These are phyloP conservation scores for Antheraea pernyi DNA, from an alignment of 1,140 invertebrate genomes.

Conservation along the genomic window DNA sequence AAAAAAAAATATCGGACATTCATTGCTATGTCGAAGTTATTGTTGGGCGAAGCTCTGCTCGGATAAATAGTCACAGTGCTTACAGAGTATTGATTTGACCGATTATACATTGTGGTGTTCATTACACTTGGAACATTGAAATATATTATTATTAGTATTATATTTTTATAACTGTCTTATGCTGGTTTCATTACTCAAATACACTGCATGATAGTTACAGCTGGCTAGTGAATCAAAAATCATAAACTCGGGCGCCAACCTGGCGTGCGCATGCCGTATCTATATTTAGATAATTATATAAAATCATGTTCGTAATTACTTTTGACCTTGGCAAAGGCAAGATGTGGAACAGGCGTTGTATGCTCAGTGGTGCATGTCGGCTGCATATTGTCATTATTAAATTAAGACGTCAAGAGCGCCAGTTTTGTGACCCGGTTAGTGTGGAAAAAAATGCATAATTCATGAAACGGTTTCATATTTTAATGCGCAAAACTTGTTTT, in stretches of 20 bases:
- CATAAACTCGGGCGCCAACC: constrained; percentile 3
- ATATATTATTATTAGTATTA: neutral
- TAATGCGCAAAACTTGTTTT: neutral
- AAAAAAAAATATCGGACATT: too few species aligned
- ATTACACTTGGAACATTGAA: neutral
- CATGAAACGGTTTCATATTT: neutral
- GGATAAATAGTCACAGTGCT: too few species aligned
- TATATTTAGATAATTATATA: constrained; percentile 32
- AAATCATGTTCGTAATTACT: constrained; percentile 38
- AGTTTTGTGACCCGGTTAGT: neutral
- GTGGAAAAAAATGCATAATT: neutral
- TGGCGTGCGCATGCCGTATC: neutral
- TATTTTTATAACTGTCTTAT: neutral
- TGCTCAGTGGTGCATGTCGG: constrained; percentile 44
- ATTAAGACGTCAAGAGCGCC: constrained; percentile 29
- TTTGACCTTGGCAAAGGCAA: constrained; percentile 49
- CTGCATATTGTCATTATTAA: constrained; percentile 32
- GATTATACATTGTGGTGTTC: neutral
- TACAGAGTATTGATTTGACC: too few species aligned
- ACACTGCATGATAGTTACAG: neutral
- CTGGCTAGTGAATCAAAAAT: constrained; percentile 5
- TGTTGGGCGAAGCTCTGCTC: too few species aligned
- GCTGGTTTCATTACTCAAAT: neutral
- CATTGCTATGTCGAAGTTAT: too few species aligned
- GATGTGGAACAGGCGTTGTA: constrained; percentile 44